Percentiles rank a stretch among this genome's conserved stretches.
Evolutionary conservation across 53 echinoderm and acorn worm genomes (phyloP).

Genomic region (Hippasteria phrygiana): DNA sequence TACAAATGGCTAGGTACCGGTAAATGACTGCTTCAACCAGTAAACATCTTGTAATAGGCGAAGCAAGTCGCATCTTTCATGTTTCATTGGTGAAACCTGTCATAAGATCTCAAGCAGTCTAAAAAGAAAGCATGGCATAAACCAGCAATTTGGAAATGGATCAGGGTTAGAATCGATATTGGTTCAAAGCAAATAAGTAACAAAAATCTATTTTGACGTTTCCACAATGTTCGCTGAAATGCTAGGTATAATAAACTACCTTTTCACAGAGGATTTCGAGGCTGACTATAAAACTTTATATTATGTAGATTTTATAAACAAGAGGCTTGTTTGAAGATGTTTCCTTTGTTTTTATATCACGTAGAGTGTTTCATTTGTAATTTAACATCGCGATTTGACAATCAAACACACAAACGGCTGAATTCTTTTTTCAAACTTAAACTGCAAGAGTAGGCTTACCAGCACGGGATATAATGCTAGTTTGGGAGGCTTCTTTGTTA

Average conservation of each 20-base stretch:
- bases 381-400: conserved; percentile 40
- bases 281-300: conserved; percentile 10
- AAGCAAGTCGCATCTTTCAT: background rate
- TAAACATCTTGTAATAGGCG: background rate
- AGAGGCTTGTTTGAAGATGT: conserved; percentile 18
- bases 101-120: background rate
- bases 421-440: background rate
- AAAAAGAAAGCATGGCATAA: too few species aligned
- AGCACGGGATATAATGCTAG: background rate
- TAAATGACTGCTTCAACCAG: background rate
- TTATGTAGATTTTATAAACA: conserved; percentile 18
- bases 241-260: background rate
- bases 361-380: conserved; percentile 30
- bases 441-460: background rate
- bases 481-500: background rate
- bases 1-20: background rate
- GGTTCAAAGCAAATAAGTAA: background rate
- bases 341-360: conserved; percentile 9
- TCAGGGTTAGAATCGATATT: too few species aligned
- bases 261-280: background rate
- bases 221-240: background rate
- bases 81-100: background rate
- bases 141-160: too few species aligned
- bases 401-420: conserved; percentile 24
- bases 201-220: background rate